Conservation (phyloP, 2,113 vertebrate genomes). For the Crotalus helleri region DNA sequence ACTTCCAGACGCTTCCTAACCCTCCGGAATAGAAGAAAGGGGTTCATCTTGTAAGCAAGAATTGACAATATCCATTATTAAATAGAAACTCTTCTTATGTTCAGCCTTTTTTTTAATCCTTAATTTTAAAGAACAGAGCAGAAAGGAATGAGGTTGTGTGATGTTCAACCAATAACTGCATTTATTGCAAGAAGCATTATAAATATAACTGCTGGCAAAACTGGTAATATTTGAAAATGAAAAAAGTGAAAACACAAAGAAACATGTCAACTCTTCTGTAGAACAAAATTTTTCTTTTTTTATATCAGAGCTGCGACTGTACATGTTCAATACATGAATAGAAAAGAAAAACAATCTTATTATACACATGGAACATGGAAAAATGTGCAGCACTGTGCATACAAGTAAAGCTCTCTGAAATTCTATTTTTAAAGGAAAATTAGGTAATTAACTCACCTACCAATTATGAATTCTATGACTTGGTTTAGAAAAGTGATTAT, state of each 20-base stretch:
- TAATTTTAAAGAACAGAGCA: neutral
- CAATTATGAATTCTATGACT: neutral
- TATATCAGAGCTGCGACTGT: neutral
- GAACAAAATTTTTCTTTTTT: neutral
- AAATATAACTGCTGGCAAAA: neutral
- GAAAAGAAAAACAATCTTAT: neutral
- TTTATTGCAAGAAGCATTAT: neutral
- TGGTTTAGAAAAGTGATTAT: neutral
- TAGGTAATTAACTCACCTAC: neutral
- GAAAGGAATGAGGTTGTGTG: neutral
- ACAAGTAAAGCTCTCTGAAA: neutral
- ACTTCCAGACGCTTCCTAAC: neutral
- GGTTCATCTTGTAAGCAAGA: neutral
- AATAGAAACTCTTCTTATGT: neutral
- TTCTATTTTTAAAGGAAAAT: neutral
- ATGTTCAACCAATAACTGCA: neutral
- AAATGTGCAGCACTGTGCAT: neutral
- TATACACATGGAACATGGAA: neutral
- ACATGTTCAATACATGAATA: neutral
- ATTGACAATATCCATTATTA: neutral
- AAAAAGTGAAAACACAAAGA: neutral
- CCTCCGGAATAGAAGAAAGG: neutral
- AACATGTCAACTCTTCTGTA: neutral
- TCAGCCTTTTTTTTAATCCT: neutral
- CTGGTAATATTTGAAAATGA: neutral